Evolutionary conservation across 1,140 invertebrate genomes (phyloP).

Genomic region (Coptotermes formosanus): DNA sequence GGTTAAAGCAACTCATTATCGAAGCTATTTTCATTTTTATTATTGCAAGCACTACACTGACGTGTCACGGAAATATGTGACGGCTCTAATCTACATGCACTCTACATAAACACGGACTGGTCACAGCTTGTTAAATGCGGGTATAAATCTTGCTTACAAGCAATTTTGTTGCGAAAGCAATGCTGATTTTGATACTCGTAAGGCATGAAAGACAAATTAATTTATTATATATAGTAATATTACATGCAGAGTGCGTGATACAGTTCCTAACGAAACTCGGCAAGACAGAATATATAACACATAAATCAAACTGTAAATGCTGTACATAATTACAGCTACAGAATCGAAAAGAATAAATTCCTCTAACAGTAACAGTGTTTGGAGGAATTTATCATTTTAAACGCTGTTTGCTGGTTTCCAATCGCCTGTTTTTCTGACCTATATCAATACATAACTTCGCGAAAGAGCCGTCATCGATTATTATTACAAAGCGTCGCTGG

Average conservation of each 20-base stretch:
- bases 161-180: neutral
- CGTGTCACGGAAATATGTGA: neutral
- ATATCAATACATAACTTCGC: too few species aligned
- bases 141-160: neutral
- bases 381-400: too few species aligned
- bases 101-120: neutral
- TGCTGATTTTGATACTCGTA: neutral
- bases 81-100: neutral
- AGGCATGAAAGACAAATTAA: neutral
- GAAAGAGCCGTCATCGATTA: too few species aligned
- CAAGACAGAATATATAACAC: too few species aligned
- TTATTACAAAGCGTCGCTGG: too few species aligned
- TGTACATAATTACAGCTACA: too few species aligned
- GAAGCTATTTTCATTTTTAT: neutral
- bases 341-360: too few species aligned
- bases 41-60: neutral
- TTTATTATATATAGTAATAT: neutral
- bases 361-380: too few species aligned
- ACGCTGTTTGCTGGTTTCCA: too few species aligned
- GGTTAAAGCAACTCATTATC: neutral
- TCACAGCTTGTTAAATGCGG: neutral
- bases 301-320: neutral
- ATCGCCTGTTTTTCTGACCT: too few species aligned
- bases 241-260: neutral
- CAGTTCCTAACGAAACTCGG: neutral